phyloP scores from a whole-genome alignment of 2,888 invertebrate genomes.

The Adelphocoris suturalis region DNA sequence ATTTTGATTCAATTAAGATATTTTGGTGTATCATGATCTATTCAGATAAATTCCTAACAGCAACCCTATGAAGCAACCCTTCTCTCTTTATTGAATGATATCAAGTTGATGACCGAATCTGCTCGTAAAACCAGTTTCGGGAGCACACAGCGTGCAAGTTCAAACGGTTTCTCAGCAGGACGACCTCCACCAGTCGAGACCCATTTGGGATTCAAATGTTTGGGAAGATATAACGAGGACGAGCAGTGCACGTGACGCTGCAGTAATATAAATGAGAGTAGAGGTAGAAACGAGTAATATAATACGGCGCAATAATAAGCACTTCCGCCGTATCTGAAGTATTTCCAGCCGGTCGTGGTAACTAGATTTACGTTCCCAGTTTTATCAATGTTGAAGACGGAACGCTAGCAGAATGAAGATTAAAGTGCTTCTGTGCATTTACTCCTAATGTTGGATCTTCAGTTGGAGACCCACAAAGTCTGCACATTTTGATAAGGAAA shows the following conservation, averaged over 20 bases:
- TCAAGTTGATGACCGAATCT: not conserved
- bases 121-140: slow-evolving; percentile 2
- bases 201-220: slow-evolving; percentile 59
- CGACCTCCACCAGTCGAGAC: not conserved
- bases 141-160: slow-evolving; percentile 44
- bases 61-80: not conserved
- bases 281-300: slow-evolving; percentile 7
- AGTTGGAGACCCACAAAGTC: too few species aligned
- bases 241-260: slow-evolving; percentile 22
- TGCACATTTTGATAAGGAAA: too few species aligned
- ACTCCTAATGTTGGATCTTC: too few species aligned
- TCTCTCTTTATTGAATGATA: not conserved
- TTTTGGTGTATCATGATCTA: too few species aligned
- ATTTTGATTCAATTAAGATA: too few species aligned
- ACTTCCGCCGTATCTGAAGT: slow-evolving; percentile 5
- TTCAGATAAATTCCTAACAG: too few species aligned
- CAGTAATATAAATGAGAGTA: slow-evolving; percentile 54
- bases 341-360: not conserved
- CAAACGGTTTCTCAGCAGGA: slow-evolving; percentile 46
- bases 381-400: too few species aligned
- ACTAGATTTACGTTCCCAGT: slow-evolving; percentile 25
- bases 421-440: too few species aligned
- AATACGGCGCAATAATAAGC: slow-evolving; percentile 49
- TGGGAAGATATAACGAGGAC: slow-evolving; percentile 42
- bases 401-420: too few species aligned